phyloP scores from a whole-genome alignment of 2,888 invertebrate species.

The Mesoligia furuncula region DNA sequence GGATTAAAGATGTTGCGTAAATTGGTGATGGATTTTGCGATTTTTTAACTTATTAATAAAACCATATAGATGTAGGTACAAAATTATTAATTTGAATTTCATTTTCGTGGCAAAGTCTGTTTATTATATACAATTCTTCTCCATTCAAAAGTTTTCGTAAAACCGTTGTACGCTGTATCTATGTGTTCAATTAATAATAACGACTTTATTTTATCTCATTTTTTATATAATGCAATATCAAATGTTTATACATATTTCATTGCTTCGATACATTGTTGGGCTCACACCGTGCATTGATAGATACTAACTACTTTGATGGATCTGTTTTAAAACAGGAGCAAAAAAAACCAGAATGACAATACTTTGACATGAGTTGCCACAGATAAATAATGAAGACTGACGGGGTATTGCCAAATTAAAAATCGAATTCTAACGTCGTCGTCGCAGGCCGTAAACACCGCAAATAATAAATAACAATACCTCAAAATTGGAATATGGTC shows the following conservation, averaged over 20 bases:
- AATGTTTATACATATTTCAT: slow-evolving; percentile 15
- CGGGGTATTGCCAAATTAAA: slow-evolving; percentile 20
- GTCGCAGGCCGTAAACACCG: slow-evolving; percentile 5
- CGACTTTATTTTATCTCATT: background rate
- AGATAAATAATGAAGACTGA: slow-evolving; percentile 42
- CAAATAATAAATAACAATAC: slow-evolving; percentile 40
- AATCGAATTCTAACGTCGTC: slow-evolving; percentile 18
- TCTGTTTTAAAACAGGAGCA: slow-evolving; percentile 13
- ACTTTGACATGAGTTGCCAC: slow-evolving; percentile 21
- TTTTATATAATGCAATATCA: background rate
- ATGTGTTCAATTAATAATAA: background rate
- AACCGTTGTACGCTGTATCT: background rate
- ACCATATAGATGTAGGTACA: background rate
- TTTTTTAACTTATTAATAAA: background rate
- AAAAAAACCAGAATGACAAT: background rate
- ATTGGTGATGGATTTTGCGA: background rate
- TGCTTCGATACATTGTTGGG: background rate
- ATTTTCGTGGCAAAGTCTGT: background rate
- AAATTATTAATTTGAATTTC: background rate
- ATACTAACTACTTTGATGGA: slow-evolving; percentile 19
- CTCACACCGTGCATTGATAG: slow-evolving; percentile 6
- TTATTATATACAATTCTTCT: background rate
- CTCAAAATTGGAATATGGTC: slow-evolving; percentile 46
- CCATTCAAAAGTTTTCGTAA: background rate
- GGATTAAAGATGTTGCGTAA: background rate